phyloP scores from a whole-genome alignment of 2,888 invertebrate genomes.

The Drosophila putrida region DNA sequence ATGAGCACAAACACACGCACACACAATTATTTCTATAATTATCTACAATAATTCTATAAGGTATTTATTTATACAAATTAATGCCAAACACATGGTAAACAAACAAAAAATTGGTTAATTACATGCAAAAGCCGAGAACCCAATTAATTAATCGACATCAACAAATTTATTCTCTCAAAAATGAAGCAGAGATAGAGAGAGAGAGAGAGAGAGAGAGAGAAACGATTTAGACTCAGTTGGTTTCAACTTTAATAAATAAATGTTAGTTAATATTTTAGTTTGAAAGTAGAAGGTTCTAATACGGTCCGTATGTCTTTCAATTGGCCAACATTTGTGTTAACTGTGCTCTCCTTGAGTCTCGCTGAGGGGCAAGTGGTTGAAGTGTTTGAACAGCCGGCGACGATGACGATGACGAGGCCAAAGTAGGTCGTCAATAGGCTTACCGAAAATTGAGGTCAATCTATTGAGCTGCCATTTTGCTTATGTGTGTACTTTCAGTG shows the following conservation, averaged over 20 bases:
- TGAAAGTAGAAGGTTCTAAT: constrained; percentile 41
- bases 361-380: constrained; percentile 61
- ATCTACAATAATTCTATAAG: constrained; percentile 38
- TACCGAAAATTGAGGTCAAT: constrained; percentile 52
- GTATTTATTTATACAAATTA: constrained; percentile 43
- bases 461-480: constrained; percentile 49
- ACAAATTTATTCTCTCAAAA: constrained; percentile 15
- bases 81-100: constrained; percentile 17
- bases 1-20: constrained; percentile 46
- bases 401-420: constrained; percentile 19
- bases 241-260: constrained; percentile 17
- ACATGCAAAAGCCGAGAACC: constrained; percentile 20
- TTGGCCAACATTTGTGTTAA: constrained; percentile 47
- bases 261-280: constrained; percentile 49
- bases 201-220: not conserved
- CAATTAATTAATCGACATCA: constrained; percentile 20
- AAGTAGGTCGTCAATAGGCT: constrained; percentile 67
- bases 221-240: constrained; percentile 22
- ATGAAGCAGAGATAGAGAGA: too few relatives aligned
- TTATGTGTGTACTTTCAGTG: constrained; percentile 43
- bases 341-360: constrained; percentile 20
- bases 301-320: constrained; percentile 49
- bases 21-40: constrained; percentile 31
- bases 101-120: constrained; percentile 23
- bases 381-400: constrained; percentile 66